Percentiles rank a stretch among this genome's conserved stretches.
phyloP scores from a whole-genome alignment of 2,797 vertebrate genomes.

The Coracias cyanogaster region DNA sequence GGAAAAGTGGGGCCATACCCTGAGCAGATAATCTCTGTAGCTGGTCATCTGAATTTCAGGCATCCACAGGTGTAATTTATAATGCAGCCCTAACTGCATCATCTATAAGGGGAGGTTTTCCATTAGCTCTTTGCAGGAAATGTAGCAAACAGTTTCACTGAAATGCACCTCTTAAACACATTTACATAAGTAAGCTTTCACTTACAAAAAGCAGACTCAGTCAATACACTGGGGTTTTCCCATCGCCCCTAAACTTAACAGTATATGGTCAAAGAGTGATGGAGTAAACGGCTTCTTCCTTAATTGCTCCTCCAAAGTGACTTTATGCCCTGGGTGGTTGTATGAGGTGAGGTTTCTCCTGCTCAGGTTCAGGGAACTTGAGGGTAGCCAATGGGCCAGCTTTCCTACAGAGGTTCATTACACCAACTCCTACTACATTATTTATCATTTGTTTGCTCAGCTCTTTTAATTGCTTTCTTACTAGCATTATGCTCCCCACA shows the following conservation, averaged over 20 bases:
- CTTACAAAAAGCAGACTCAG: conserved; percentile 32
- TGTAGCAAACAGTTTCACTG: conserved; percentile 50
- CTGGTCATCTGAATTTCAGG: conserved; percentile 43
- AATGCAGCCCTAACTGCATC: background rate
- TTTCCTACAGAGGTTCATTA: conserved; percentile 33
- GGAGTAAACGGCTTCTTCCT: conserved; percentile 11
- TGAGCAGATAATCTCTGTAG: conserved; percentile 26
- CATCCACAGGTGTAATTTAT: conserved; percentile 53
- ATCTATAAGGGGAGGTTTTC: conserved; percentile 31
- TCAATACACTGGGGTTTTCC: conserved; percentile 39
- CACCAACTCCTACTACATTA: conserved; percentile 24
- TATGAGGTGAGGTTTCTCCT: background rate
- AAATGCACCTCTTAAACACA: conserved; percentile 64
- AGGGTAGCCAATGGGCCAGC: background rate
- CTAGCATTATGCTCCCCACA: background rate
- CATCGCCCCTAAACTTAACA: conserved; percentile 22
- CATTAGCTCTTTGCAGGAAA: conserved; percentile 68
- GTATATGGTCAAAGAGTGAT: background rate
- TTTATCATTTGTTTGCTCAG: conserved; percentile 59
- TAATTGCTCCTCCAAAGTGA: conserved; percentile 51
- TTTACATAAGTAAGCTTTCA: conserved; percentile 66
- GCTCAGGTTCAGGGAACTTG: background rate
- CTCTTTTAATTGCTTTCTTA: conserved; percentile 51
- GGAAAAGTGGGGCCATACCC: background rate
- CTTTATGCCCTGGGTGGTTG: background rate